A percentile compares a stretch with the other conserved stretches of the same genome.
Evolutionary conservation across 2,113 vertebrate species (phyloP).

Genomic region (Heterocephalus glaber): DNA sequence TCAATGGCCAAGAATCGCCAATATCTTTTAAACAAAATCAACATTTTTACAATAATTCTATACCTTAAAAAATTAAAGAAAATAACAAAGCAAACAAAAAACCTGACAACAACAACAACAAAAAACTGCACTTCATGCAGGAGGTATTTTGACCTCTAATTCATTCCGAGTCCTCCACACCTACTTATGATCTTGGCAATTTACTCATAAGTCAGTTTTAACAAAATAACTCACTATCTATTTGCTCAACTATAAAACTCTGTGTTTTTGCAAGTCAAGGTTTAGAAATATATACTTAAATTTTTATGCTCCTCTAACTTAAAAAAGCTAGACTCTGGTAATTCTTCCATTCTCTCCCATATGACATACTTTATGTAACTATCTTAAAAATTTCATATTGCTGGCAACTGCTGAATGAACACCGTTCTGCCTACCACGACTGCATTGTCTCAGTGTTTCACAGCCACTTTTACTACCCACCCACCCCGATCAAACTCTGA

Average conservation of each 20-base stretch:
- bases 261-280: neutral
- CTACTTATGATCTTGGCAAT: neutral
- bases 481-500: neutral
- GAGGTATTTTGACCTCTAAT: neutral
- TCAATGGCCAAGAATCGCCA: neutral
- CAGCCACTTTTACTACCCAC: neutral
- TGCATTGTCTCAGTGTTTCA: neutral
- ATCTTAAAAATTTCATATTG: neutral
- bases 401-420: neutral
- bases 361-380: neutral
- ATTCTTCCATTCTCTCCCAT: neutral
- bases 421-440: neutral
- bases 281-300: neutral
- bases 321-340: neutral
- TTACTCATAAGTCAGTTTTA: neutral
- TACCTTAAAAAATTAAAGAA: neutral
- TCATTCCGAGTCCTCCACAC: too few relatives aligned
- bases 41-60: neutral
- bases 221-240: neutral
- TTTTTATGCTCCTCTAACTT: neutral
- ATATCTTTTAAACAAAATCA: neutral
- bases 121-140: neutral
- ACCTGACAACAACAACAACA: neutral
- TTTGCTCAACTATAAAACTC: neutral
- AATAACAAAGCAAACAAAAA: neutral